Percentiles rank a stretch among this genome's conserved stretches.
Evolutionary conservation across 2,888 invertebrate genomes (phyloP).

Genomic region (Hylaea fasciaria): DNA sequence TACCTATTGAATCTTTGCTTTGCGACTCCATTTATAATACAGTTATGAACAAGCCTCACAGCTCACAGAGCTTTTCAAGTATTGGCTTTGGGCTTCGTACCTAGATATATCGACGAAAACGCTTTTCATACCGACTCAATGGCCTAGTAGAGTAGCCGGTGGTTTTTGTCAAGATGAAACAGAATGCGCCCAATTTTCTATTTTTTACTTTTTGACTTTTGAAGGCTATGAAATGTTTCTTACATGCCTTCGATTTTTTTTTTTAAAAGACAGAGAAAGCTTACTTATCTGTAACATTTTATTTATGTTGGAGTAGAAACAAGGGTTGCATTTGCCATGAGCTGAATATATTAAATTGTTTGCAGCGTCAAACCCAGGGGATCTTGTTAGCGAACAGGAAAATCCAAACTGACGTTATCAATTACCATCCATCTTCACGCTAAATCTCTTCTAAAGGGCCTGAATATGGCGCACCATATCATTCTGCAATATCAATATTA

Average conservation of each 20-base stretch:
- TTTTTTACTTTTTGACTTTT: too few relatives aligned
- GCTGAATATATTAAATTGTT: neutral
- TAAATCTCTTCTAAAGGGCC: constrained; percentile 22
- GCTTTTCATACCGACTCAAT: too few relatives aligned
- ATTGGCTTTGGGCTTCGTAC: neutral
- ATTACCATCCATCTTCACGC: constrained; percentile 30
- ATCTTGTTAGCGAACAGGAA: constrained; percentile 9
- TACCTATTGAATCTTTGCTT: constrained; percentile 43
- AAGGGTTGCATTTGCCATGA: neutral
- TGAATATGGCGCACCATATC: constrained; percentile 15
- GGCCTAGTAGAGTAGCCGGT: too few relatives aligned
- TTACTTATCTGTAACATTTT: too few relatives aligned
- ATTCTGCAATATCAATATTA: constrained; percentile 16
- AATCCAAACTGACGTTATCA: constrained; percentile 21
- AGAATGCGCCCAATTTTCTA: too few relatives aligned
- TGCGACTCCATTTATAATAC: constrained; percentile 35
- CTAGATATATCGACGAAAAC: too few relatives aligned
- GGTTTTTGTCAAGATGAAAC: too few relatives aligned
- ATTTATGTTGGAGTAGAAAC: neutral
- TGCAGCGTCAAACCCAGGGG: constrained; percentile 1
- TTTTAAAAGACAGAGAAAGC: too few relatives aligned
- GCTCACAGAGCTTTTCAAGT: neutral
- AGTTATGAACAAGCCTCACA: constrained; percentile 2
- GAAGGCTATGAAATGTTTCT: too few relatives aligned
- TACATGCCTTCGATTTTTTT: too few relatives aligned